Base-by-base conservation (phyloP, 2,797 vertebrate genomes). In the Poeciliopsis paucimaculata region DNA sequence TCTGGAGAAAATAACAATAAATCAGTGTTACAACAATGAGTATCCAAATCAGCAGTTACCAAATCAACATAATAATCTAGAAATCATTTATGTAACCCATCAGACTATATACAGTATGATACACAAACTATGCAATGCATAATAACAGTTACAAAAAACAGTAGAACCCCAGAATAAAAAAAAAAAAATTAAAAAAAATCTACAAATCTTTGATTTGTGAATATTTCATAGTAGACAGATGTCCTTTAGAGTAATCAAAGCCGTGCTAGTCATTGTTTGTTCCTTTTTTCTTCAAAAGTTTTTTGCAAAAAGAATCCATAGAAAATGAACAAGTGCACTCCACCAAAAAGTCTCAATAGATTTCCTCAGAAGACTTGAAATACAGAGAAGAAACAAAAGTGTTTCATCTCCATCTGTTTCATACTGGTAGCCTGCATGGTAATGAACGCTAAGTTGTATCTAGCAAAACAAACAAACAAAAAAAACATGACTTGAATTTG, bases 261-360 rank as follows among this genome's bases (percentile, higher is more conserved):
- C 84, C 77, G 39, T 55, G 79, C 72, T 77, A 55, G 78, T 79
- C 60, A 76, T 87, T 86, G 81, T 88, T 84, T 83, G 77, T 49
- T 75, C 62, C 80, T 80, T 70, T 79, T 81, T 55, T 77, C 79
- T 89, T 86, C 82, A 83, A 88, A 64, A 70, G 76, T 60, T 85
- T 62, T 83, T 85, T 77, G 77, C 68, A 62, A 73, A 73, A 49
- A 18, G 28, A 62, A 77, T 74, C 73, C 77, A 84, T 20, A 13
- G 62, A 73, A 87, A 87, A 89, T 80, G 75, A 92, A 89, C 80
- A 87, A 83, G 86, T 66, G 75, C 80, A 76, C 79, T 89, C 81
- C 34, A 57, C 78, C 85, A 75, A 84, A 85, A 51, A 91, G 86
- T 64, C 86, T 90, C 87, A 53, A 62, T 75, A 84, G 82, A 90